Base-by-base conservation (phyloP, 2,888 invertebrate species). In the Heliconius charithonia region DNA sequence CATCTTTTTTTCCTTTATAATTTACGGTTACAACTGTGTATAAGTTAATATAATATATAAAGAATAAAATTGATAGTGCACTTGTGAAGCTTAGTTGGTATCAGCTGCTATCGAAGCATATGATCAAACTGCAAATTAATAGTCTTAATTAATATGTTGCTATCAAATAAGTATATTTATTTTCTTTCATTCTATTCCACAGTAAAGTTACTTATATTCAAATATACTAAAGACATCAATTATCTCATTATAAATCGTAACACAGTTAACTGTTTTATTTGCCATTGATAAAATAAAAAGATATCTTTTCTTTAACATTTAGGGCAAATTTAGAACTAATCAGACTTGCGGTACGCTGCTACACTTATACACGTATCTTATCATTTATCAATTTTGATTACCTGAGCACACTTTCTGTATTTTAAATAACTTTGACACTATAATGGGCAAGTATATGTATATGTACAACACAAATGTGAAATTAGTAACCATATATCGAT, bases 301-400 rank as follows among this genome's bases (percentile, higher is more conserved):
- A 29, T 25, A n/a, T n/a, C 3, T 59, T 19, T 51, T 73, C 32
- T 75, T 62, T 63, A 65, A 67, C 69, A 80, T 76, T 32, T 80
- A 76, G 78, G 76, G 73, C 76, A 80, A 56, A 65, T 65, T n/a
- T 80, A 76, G 29, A n/a, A 56, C 16, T 80, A 80, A 80, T 78
- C 73, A 78, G 66, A 77, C 75, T 63, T 77, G 77, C 51, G 69
- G 67, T 72, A 32, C 62, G 63, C 22, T 73, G 77, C 69, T 72
- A 45, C 65, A 69, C 74, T 45, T 65, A 27, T 4, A 51, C n/a
- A n/a, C 59, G 10, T 80, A 81, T 82, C 82, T 83, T 83, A 83
- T 83, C 83, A 37, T 66, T 81, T 82, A 83, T 83, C 82, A 78
- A 67, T 51, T 78, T 71, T 78, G 80, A 83, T 83, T 81, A 76